phyloP scores from a whole-genome alignment of 2,888 invertebrate species.

The Polyommatus iphigenia region DNA sequence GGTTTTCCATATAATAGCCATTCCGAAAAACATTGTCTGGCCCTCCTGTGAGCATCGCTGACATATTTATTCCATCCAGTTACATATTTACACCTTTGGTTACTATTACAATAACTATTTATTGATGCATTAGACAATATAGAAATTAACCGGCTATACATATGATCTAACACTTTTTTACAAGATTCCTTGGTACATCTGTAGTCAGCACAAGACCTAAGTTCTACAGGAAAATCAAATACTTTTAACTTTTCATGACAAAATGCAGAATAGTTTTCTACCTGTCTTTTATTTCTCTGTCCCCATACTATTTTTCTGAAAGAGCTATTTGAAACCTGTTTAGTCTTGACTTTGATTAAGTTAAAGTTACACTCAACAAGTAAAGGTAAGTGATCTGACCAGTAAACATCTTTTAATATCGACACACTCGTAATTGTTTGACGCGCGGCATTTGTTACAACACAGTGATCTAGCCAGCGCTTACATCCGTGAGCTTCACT shows the following conservation, averaged over 20 bases:
- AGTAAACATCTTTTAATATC: constrained; percentile 2
- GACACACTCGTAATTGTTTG: constrained; percentile 1
- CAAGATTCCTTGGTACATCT: not conserved
- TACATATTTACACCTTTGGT: constrained; percentile 17
- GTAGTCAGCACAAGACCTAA: not conserved
- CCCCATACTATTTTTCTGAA: not conserved
- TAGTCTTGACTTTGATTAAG: not conserved
- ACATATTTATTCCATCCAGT: constrained; percentile 31
- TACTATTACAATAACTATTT: not conserved
- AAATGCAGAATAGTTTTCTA: not conserved
- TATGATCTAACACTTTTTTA: not conserved
- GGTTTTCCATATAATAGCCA: too few relatives aligned
- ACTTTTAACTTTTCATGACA: not conserved
- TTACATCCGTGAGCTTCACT: not conserved
- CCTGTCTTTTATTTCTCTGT: not conserved
- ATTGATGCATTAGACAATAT: not conserved
- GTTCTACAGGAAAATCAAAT: not conserved
- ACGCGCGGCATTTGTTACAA: not conserved
- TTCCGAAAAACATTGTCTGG: not conserved
- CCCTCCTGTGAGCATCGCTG: constrained; percentile 30
- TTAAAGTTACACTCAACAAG: not conserved
- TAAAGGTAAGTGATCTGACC: not conserved
- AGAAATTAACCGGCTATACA: not conserved
- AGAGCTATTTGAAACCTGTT: not conserved
- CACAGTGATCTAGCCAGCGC: not conserved